phyloP scores from a whole-genome alignment of 2,113 vertebrate species.

The Chloebia gouldiae region DNA sequence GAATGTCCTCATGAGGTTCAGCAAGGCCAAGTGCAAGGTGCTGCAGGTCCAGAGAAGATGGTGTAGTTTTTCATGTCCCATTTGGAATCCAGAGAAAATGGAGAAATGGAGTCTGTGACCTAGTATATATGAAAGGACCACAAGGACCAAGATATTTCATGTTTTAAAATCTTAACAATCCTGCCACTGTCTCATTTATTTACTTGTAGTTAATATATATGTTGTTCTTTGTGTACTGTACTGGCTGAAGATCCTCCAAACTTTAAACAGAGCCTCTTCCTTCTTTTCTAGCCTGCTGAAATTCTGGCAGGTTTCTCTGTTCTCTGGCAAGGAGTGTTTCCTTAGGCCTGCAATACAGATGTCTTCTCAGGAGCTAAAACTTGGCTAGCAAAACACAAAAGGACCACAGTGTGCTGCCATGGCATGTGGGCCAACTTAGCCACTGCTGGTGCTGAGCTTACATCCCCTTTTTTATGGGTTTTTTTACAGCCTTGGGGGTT shows the following conservation, averaged over 20 bases:
- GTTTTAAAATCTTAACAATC: neutral
- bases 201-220: neutral
- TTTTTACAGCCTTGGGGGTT: neutral
- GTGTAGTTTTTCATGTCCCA: neutral
- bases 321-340: neutral
- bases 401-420: neutral
- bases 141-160: neutral
- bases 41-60: neutral
- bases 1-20: neutral
- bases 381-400: neutral
- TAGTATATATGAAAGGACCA: neutral
- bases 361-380: neutral
- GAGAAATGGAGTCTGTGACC: neutral
- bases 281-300: neutral
- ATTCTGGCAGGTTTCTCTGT: neutral
- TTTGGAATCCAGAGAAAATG: neutral
- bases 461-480: neutral
- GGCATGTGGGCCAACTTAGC: neutral
- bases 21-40: too few species aligned
- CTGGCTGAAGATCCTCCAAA: neutral
- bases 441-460: neutral
- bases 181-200: neutral
- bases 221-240: neutral
- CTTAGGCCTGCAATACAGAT: neutral
- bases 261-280: neutral